Evolutionary conservation across 2,113 vertebrate species (phyloP).

Genomic region (Barbus barbus): DNA sequence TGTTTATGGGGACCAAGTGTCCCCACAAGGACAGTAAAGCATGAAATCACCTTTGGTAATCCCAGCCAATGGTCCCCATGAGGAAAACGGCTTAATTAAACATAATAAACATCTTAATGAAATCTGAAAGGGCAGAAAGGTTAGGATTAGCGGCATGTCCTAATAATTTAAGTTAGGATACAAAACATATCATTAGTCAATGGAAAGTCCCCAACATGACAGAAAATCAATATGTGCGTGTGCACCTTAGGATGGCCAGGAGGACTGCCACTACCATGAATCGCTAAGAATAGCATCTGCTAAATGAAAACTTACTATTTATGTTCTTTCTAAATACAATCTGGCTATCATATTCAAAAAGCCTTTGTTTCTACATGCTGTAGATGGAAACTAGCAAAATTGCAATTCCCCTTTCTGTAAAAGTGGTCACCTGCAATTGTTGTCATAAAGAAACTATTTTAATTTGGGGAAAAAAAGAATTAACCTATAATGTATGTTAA

Average conservation of each 20-base stretch:
- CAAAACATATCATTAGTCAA: not conserved
- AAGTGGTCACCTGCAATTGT: not conserved
- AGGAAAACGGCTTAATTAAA: not conserved
- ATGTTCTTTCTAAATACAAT: not conserved
- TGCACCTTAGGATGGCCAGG: not conserved
- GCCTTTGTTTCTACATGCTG: not conserved
- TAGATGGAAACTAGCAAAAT: not conserved
- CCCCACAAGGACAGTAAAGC: not conserved
- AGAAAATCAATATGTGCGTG: not conserved
- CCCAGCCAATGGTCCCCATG: not conserved
- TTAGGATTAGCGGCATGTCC: not conserved
- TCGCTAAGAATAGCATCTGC: not conserved
- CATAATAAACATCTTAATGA: conserved; percentile 4
- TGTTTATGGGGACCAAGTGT: not conserved
- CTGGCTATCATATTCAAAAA: not conserved
- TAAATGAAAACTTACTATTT: not conserved
- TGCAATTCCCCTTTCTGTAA: not conserved
- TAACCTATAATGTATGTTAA: too few relatives aligned
- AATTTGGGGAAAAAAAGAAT: too few relatives aligned
- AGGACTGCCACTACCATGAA: not conserved
- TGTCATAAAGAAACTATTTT: not conserved
- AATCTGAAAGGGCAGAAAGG: not conserved
- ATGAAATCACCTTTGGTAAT: not conserved
- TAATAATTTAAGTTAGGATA: not conserved
- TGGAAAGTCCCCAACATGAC: not conserved